phyloP scores from a whole-genome alignment of 2,113 vertebrate genomes.

The Geothlypis trichas region DNA sequence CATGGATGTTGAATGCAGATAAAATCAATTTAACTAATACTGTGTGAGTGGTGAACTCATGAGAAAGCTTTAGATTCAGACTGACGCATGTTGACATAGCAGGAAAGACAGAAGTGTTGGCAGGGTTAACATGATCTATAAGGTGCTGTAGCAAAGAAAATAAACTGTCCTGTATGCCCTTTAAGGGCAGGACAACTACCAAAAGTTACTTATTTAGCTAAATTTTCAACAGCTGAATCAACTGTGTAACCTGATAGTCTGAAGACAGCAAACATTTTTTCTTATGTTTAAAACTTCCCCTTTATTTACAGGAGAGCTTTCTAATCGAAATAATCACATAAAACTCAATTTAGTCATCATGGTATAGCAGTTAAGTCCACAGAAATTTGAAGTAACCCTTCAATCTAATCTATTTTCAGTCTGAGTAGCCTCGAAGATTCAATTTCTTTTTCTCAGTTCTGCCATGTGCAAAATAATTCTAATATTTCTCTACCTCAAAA shows the following conservation, averaged over 20 bases:
- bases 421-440: background rate
- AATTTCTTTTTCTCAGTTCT: background rate
- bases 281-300: background rate
- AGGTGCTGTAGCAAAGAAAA: background rate
- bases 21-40: background rate
- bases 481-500: background rate
- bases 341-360: background rate
- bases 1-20: background rate
- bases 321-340: background rate
- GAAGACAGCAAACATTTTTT: background rate
- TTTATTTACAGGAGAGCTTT: background rate
- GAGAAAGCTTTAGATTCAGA: background rate
- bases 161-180: background rate
- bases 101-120: background rate
- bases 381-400: background rate
- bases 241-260: background rate
- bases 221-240: background rate
- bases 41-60: background rate
- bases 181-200: background rate
- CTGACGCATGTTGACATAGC: fast-evolving
- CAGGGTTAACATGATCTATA: background rate
- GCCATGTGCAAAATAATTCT: background rate
- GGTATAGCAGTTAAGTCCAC: background rate
- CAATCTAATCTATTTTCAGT: background rate
- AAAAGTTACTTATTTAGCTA: background rate